A percentile compares a stretch with the other conserved stretches of the same genome.
phyloP scores from a whole-genome alignment of 1,140 invertebrate genomes.

The Atta colombica region DNA sequence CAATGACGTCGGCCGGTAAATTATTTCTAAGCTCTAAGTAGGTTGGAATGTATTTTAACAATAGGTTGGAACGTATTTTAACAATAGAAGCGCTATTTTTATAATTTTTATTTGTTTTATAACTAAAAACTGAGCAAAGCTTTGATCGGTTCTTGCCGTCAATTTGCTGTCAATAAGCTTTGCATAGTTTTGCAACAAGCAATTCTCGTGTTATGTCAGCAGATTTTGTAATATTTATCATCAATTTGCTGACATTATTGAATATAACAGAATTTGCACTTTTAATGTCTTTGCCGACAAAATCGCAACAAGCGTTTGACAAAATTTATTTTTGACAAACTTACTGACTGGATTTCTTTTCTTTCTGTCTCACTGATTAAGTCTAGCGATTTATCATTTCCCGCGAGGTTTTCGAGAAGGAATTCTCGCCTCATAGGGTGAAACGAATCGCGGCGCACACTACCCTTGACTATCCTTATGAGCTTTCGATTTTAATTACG shows the following conservation, averaged over 20 bases:
- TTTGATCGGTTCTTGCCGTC: no score
- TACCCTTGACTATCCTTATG: not conserved
- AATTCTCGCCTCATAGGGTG: not conserved
- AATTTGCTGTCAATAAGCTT: no score
- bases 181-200: no score
- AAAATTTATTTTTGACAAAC: no score
- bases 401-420: slow-evolving; percentile 1
- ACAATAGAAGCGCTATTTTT: slow-evolving; percentile 68
- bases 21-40: slow-evolving; percentile 56
- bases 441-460: not conserved
- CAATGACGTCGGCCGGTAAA: slow-evolving; percentile 41
- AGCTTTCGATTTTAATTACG: slow-evolving; percentile 51
- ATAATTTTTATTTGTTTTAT: not conserved
- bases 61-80: slow-evolving; percentile 66
- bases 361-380: not conserved
- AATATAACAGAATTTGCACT: no score
- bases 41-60: slow-evolving; percentile 62
- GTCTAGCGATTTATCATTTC: not conserved
- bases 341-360: not conserved
- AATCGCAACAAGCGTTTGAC: no score
- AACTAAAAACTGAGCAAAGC: no score
- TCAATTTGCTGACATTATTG: no score
- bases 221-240: no score
- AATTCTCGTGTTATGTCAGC: no score
- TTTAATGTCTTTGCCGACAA: no score